phyloP scores from a whole-genome alignment of 2,113 vertebrate genomes.

The Eretmodus cyanostictus region DNA sequence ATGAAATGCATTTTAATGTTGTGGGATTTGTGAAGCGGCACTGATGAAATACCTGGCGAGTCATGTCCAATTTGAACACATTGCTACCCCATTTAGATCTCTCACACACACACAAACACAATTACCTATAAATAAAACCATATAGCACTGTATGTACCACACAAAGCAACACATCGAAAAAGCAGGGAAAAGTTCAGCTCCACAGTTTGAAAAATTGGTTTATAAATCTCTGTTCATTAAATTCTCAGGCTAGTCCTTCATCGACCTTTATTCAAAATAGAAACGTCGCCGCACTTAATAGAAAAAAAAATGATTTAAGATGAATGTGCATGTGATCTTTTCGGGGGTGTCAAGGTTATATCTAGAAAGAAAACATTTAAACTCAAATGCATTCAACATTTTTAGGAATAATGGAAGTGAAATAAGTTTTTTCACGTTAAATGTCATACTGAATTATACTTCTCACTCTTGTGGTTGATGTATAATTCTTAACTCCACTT shows the following conservation, averaged over 20 bases:
- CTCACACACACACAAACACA: background rate
- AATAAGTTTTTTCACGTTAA: background rate
- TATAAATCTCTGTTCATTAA: background rate
- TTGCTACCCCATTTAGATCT: background rate
- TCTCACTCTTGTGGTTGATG: background rate
- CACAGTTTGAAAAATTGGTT: background rate
- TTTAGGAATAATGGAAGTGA: background rate
- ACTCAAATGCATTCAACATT: background rate
- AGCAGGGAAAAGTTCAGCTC: background rate
- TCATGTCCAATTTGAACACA: slow-evolving; percentile 37
- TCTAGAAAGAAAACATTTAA: background rate
- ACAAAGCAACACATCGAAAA: background rate
- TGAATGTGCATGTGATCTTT: background rate
- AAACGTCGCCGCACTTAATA: background rate
- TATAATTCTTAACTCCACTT: background rate
- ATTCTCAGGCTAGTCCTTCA: background rate
- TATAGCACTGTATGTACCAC: background rate
- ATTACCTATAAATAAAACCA: background rate
- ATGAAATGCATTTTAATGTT: background rate
- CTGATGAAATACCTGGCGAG: slow-evolving; percentile 50
- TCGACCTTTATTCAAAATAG: background rate
- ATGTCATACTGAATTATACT: background rate
- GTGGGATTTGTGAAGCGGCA: slow-evolving; percentile 33
- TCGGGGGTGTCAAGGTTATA: background rate
- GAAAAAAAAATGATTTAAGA: background rate